Conservation (phyloP, 2,797 vertebrate species). For the Chaunax sp. region DNA sequence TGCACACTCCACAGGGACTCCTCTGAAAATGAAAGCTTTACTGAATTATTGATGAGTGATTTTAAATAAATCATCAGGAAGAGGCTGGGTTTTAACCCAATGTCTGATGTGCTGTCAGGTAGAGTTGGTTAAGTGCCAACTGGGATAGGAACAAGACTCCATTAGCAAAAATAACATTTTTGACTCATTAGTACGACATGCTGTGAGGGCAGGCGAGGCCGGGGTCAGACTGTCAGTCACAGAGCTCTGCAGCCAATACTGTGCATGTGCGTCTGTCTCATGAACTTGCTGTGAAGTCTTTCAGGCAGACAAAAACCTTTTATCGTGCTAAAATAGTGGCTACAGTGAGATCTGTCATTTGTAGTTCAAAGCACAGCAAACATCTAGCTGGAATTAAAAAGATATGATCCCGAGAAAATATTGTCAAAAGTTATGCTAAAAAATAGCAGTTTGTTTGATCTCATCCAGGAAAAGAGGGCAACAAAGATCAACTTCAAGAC, state of each 20-base stretch:
- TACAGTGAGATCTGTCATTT: slow-evolving; percentile 2
- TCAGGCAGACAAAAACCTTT: slow-evolving; percentile 2
- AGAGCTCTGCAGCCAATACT: slow-evolving; percentile 23
- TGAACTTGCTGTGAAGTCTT: slow-evolving; percentile 10
- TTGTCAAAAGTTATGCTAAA: slow-evolving; percentile 5
- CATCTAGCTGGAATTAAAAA: slow-evolving; percentile 1
- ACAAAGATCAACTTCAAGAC: not conserved
- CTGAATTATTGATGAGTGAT: slow-evolving; percentile 81
- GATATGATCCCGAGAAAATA: not conserved
- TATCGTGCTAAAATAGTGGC: not conserved
- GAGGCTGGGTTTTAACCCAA: slow-evolving; percentile 65
- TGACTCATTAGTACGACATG: slow-evolving; percentile 55
- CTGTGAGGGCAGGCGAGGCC: slow-evolving; percentile 54
- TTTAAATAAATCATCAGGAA: slow-evolving; percentile 80
- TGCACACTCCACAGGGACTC: slow-evolving; percentile 63
- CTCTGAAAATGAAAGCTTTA: slow-evolving; percentile 70
- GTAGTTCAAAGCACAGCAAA: not conserved
- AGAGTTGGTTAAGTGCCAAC: slow-evolving; percentile 56
- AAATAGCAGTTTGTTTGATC: not conserved
- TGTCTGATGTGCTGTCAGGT: slow-evolving; percentile 51
- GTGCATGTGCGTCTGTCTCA: not conserved
- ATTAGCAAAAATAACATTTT: slow-evolving; percentile 77
- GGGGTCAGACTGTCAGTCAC: slow-evolving; percentile 30
- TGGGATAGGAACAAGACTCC: slow-evolving; percentile 41
- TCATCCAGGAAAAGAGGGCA: not conserved